phyloP scores from a whole-genome alignment of 2,113 vertebrate genomes.

The Phoenicopterus ruber region DNA sequence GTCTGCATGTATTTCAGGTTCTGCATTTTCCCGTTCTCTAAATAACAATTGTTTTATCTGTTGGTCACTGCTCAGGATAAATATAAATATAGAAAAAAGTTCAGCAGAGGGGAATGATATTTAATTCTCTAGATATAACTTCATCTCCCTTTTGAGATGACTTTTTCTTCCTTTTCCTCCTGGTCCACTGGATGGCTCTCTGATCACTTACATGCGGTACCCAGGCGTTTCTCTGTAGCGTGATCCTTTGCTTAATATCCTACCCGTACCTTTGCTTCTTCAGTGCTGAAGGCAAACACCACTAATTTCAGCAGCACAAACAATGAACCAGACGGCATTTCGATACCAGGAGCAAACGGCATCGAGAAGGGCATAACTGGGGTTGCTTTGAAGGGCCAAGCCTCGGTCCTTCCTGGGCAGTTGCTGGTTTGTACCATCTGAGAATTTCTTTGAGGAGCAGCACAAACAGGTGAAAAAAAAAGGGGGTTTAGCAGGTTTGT shows the following conservation, averaged over 20 bases:
- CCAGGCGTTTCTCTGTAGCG: background rate
- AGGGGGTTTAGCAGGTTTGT: fast-evolving
- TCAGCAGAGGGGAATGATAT: background rate
- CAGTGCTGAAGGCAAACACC: background rate
- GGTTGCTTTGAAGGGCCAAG: background rate
- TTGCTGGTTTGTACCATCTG: background rate
- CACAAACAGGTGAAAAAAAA: background rate
- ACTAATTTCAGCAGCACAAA: background rate
- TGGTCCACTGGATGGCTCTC: slow-evolving; percentile 65
- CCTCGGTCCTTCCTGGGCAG: background rate
- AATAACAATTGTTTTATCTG: background rate
- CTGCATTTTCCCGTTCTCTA: background rate
- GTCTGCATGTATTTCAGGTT: background rate
- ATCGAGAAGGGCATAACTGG: background rate
- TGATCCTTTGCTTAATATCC: background rate
- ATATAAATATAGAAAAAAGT: background rate
- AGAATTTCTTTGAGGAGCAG: background rate
- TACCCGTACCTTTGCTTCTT: background rate
- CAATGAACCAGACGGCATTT: background rate
- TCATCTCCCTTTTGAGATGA: background rate
- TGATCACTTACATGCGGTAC: slow-evolving; percentile 13
- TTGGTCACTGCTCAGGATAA: background rate
- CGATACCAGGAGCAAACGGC: background rate
- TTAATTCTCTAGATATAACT: background rate
- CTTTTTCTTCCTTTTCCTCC: background rate